Percentiles rank a stretch among this genome's conserved stretches.
phyloP scores from a whole-genome alignment of 2,113 vertebrate genomes.

The Bubo bubo region DNA sequence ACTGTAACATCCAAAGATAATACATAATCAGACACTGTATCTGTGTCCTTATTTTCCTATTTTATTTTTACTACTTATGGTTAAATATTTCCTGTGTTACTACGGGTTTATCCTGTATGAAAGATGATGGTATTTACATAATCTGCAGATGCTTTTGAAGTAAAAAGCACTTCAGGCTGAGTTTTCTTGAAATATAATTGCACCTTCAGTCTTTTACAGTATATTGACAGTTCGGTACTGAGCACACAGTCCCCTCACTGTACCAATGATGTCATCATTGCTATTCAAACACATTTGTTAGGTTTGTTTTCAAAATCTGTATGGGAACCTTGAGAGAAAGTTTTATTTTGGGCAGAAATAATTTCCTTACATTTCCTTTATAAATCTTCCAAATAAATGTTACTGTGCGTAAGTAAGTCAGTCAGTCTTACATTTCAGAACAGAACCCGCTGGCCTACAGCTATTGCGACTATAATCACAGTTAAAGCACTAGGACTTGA shows the following conservation, averaged over 20 bases:
- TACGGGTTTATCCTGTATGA: not conserved
- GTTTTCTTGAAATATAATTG: not conserved
- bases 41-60: not conserved
- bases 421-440: not conserved
- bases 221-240: not conserved
- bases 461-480: not conserved
- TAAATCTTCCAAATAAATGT: slow-evolving; percentile 6
- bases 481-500: not conserved
- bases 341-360: not conserved
- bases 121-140: not conserved
- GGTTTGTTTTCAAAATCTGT: slow-evolving; percentile 33
- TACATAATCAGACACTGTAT: not conserved
- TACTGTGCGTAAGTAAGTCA: not conserved
- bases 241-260: not conserved
- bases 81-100: not conserved
- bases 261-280: not conserved
- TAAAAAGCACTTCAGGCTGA: not conserved
- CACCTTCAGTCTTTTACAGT: not conserved
- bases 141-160: not conserved
- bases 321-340: slow-evolving; percentile 21
- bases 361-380: not conserved
- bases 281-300: not conserved
- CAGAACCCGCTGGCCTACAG: not conserved
- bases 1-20: not conserved
- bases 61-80: not conserved